Base-by-base conservation (phyloP, 2,888 invertebrate species). In the Lasioglossum figueresi region DNA sequence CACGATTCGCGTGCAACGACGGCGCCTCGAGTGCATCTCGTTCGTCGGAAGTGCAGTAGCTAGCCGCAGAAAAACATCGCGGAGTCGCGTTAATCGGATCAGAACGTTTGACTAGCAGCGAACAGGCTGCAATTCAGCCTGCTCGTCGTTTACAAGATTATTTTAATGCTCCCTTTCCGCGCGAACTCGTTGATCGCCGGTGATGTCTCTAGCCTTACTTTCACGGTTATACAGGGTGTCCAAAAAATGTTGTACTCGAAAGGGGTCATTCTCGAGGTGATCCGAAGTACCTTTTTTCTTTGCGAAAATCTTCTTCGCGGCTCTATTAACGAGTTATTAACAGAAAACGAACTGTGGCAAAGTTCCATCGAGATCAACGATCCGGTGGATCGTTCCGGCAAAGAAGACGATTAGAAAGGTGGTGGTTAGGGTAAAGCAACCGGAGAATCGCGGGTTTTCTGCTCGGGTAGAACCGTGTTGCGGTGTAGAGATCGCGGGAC, bases 391-490 rank as follows among this genome's bases (percentile, higher is more conserved):
- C 31, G 40, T 78, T 40, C 19, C 68, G 19, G n/a, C 2, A 16
- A 45, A 19, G 68, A 52, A 16, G 31, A 66, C 31, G 73, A 48
- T 31, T 31, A 76, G 63, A 56, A 14, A 71, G 70, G 10, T 45
- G 56, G 68, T 37, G 73, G 56, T 4, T 40, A 43, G 71, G 63
- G 59, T 56, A 74, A 77, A 85, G 43, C 72, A 40, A 83, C 43
- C 76, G 40, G 37, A 70, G 77, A 70, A 77, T 80, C 76, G 84
- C 59, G 79, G 83, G 76, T 79, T 78, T 80, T 70, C 73, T 31
- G 34, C 19, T n/a, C 19, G 56, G 52, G 73, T 56, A 76, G 80
- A 31, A 59, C 31, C 78, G 66, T 43, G 37, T n/a, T 70, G 75
- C 78, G 76, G 77, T 85, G 37, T 75, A 12, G 40, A 59, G 43